Percentiles rank a stretch among this genome's conserved stretches.
Conservation (phyloP, 2,797 vertebrate genomes). For the Rousettus madagascariensis region DNA sequence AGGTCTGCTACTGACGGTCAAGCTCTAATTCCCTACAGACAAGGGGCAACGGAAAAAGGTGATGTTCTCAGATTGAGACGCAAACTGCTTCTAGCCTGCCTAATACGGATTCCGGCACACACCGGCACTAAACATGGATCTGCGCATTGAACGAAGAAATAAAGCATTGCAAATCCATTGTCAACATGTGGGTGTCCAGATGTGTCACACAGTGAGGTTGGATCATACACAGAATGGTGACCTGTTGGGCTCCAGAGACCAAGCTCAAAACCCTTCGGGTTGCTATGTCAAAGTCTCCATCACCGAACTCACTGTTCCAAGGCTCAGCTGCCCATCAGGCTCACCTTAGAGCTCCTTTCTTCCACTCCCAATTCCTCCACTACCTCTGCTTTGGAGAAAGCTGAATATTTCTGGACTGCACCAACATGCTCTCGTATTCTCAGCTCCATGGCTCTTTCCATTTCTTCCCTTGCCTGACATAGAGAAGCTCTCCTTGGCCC, state of each 20-base stretch:
- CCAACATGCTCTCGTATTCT: background rate
- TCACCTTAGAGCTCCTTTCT: background rate
- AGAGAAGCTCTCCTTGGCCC: background rate
- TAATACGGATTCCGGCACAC: background rate
- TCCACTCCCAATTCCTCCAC: background rate
- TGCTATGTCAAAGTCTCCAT: background rate
- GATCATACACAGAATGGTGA: fast-evolving
- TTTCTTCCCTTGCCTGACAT: background rate
- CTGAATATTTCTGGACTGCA: background rate
- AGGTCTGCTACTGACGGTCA: background rate
- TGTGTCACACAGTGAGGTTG: fast-evolving
- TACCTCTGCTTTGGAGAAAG: background rate
- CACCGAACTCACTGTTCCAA: background rate
- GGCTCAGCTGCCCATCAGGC: background rate
- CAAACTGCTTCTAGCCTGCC: background rate
- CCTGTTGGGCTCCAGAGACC: background rate
- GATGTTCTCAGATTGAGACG: background rate
- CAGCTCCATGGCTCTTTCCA: background rate
- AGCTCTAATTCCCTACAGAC: background rate
- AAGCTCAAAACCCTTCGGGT: background rate
- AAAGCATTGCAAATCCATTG: background rate
- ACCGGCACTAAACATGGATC: fast-evolving
- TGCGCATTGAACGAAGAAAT: background rate
- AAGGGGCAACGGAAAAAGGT: background rate
- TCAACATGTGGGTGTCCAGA: fast-evolving